Evolutionary conservation across 1,140 invertebrate species (phyloP), one percentile per base, ranked within the genome.

Genomic region (Bombyx mandarina): DNA sequence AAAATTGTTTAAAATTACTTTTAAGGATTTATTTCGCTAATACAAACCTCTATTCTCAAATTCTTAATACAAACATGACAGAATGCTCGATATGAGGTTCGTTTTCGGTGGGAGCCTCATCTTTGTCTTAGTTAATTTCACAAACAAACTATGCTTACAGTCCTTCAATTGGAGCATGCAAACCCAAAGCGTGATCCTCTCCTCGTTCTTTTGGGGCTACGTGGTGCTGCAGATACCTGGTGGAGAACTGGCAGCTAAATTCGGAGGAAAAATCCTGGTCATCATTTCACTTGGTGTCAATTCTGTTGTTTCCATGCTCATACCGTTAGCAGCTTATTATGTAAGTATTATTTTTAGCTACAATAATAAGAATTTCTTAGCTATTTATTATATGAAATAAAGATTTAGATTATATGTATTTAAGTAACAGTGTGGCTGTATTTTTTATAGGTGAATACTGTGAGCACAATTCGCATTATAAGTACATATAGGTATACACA

Each of bases 191-290:
- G 73, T 90, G 26, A 90, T 92, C 10, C 65, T 93, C 1, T 88
- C 89, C 0, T 87, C 89, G 3, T 91, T 91, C 74, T 91, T 90
- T 78, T 90, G 89, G 86, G 91, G 84, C 42, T 88, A 88, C 66
- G 66, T 84, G 6, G 60, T 82, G 0, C 88, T 35, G 26, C 26
- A 35, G 26, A 35, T 35, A 35, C 26, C 26, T 35, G 26, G 26
- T 35, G 26, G 91, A 3, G 77, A 90, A 22, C 62, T 93, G 57
- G 90, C 92, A 6, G 89, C 91, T 54, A 81, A 72, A 47, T 91
- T 90, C 60, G 90, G 90, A 5, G 91, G 91, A 2, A 92, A 91
- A 67, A 50, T 78, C 7, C 74, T 83, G 5, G 58, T 88, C 42
- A 62, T 71, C 1, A 58, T 78, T 1, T 76, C 73, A 1, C 54